phyloP scores from a whole-genome alignment of 2,113 vertebrate species.

The Galeopterus variegatus region DNA sequence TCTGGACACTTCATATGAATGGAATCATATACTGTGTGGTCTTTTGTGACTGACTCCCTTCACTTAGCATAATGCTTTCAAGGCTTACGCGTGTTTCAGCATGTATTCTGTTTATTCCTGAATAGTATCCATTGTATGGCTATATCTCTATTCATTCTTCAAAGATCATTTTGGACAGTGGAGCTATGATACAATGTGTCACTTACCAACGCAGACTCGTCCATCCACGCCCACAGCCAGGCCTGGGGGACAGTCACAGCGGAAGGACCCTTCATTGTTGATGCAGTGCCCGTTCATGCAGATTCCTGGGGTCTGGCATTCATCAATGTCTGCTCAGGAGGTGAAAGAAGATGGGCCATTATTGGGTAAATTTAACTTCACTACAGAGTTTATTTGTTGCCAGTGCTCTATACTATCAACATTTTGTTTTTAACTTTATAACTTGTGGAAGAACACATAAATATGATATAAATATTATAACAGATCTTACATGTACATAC shows the following conservation, averaged over 20 bases:
- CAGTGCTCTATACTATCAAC: background rate
- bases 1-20: background rate
- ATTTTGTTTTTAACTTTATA: constrained; percentile 9
- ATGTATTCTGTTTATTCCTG: background rate
- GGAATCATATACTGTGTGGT: background rate
- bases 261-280: constrained; percentile 98
- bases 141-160: background rate
- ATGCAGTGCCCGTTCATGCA: constrained; percentile 99
- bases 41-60: background rate
- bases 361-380: background rate
- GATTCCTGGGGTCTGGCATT: constrained; percentile 97
- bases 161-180: background rate
- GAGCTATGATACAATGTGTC: background rate
- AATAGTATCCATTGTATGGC: background rate
- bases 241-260: constrained; percentile 98
- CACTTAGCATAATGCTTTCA: background rate
- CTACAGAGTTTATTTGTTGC: background rate
- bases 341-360: background rate
- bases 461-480: background rate
- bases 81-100: background rate
- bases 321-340: constrained; percentile 93
- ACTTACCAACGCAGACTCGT: constrained; percentile 93
- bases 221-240: constrained; percentile 97
- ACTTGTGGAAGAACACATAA: background rate
- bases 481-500: background rate